Conservation (phyloP, 2,113 vertebrate species). For the Mastomys natalensis region DNA sequence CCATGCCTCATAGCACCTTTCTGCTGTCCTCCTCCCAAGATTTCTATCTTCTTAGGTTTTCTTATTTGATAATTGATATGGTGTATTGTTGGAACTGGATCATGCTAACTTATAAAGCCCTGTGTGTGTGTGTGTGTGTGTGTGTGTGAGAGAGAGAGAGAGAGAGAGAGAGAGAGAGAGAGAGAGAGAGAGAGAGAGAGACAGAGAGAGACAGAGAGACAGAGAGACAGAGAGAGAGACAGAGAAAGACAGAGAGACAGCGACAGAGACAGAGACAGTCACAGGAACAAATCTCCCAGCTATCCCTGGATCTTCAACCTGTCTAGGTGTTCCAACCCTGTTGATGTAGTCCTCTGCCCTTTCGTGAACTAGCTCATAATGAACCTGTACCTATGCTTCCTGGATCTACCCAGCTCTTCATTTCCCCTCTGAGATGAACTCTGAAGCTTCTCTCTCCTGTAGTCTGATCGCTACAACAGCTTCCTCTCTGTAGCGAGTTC, state of each 20-base stretch:
- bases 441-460: not conserved
- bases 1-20: not conserved
- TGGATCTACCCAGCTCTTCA: no score
- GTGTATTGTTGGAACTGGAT: not conserved
- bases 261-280: not conserved
- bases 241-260: not conserved
- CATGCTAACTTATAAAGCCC: not conserved
- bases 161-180: not conserved
- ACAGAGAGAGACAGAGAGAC: no score
- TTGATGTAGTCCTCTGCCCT: not conserved
- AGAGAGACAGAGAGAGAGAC: not conserved
- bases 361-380: not conserved
- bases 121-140: not conserved
- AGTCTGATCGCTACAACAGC: not conserved
- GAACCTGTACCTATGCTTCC: not conserved
- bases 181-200: not conserved
- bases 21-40: not conserved
- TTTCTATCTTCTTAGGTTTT: not conserved
- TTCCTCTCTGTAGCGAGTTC: not conserved
- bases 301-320: not conserved
- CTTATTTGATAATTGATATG: not conserved
- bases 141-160: not conserved
- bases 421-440: not conserved
- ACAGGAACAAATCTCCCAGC: not conserved
- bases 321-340: not conserved